phyloP scores from a whole-genome alignment of 2,113 vertebrate genomes.

The Calyptommatus sinebrachiatus region DNA sequence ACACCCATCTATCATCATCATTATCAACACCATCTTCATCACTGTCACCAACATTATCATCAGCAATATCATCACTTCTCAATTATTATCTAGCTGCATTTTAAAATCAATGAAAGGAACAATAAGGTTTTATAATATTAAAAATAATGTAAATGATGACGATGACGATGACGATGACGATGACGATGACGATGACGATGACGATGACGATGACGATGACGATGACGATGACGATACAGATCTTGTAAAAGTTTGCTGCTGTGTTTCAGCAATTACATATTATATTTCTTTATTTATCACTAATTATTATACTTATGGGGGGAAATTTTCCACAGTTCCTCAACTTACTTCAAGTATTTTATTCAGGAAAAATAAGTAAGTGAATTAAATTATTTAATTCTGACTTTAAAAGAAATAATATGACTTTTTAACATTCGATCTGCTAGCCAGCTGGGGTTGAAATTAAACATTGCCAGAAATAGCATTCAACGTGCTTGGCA shows the following conservation, averaged over 20 bases:
- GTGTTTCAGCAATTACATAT: neutral
- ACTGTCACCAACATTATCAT: too few species aligned
- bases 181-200: too few species aligned
- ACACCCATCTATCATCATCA: too few species aligned
- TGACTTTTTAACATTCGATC: neutral
- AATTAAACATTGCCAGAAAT: neutral
- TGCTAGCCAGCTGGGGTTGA: neutral
- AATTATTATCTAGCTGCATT: neutral
- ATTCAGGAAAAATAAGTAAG: neutral
- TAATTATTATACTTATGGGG: neutral
- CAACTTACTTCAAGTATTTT: neutral
- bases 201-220: too few species aligned
- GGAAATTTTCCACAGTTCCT: neutral
- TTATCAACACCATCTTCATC: too few species aligned
- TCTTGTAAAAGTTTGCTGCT: neutral
- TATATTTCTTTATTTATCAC: neutral
- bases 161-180: too few species aligned
- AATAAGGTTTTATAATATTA: neutral
- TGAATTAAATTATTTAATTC: neutral
- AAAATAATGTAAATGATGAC: neutral
- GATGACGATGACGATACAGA: too few species aligned
- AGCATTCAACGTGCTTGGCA: neutral
- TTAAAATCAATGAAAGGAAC: neutral
- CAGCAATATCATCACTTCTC: too few species aligned
- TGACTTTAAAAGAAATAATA: neutral